These are phyloP conservation scores for Etheostoma cragini DNA, from an alignment of 2,113 vertebrate genomes.

Conservation along the genomic window DNA sequence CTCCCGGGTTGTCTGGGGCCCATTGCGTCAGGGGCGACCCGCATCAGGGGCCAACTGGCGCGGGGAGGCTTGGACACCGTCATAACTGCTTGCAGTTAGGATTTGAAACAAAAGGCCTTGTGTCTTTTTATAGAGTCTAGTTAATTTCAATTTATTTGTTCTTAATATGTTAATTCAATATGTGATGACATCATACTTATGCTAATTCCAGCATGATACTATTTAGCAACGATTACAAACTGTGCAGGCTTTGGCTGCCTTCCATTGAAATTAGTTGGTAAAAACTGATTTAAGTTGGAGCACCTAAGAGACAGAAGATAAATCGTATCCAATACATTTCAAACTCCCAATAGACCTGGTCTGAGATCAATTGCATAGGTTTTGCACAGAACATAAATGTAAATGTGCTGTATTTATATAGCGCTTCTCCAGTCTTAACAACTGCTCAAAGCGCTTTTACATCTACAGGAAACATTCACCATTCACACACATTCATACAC, in stretches of 20 bases:
- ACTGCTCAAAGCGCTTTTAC: too few species aligned
- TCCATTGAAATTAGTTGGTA: background rate
- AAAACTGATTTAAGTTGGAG: background rate
- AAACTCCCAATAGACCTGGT: slow-evolving; percentile 1
- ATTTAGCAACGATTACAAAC: background rate
- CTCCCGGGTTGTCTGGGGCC: too few species aligned
- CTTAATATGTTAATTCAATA: background rate
- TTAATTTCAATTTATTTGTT: background rate
- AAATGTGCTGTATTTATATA: too few species aligned
- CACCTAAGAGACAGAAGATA: background rate
- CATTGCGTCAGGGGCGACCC: too few species aligned
- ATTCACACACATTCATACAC: background rate
- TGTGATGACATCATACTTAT: background rate
- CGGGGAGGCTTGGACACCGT: too few species aligned
- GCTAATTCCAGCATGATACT: background rate
- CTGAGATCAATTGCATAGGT: slow-evolving; percentile 11
- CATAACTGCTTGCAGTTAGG: too few species aligned
- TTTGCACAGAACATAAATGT: too few species aligned
- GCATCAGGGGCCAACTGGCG: too few species aligned
- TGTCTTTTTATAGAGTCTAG: too few species aligned
- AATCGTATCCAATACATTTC: background rate
- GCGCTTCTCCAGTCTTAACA: too few species aligned
- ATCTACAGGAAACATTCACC: too few species aligned
- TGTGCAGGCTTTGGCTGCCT: background rate
- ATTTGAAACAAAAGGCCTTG: too few species aligned